Evolutionary conservation across 1,140 invertebrate species (phyloP).

Genomic region (Drosophila albomicans): DNA sequence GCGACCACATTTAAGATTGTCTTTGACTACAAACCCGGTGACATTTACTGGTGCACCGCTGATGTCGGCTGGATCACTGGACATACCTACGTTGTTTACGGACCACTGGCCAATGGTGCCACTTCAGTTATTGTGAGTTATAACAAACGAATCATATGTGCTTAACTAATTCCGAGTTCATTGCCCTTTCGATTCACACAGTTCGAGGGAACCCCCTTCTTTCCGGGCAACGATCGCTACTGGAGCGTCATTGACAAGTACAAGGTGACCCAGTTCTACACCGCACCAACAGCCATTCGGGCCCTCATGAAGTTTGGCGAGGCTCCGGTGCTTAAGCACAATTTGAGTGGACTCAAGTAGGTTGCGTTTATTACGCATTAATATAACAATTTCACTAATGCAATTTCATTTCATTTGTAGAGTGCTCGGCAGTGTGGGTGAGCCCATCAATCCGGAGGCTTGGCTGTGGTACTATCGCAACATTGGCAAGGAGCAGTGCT

Average conservation of each 20-base stretch:
- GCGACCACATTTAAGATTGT: conserved; percentile 96
- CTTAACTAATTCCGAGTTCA: conserved; percentile 4
- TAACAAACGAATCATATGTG: not conserved
- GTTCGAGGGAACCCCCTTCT: conserved; percentile 98
- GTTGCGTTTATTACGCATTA: conserved; percentile 14
- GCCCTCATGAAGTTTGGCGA: conserved; percentile 98
- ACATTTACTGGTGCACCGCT: conserved; percentile 99
- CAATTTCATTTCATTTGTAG: conserved; percentile 75
- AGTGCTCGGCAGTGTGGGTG: conserved; percentile 97
- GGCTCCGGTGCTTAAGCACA: conserved; percentile 89
- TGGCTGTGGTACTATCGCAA: conserved; percentile 98
- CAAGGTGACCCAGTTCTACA: conserved; percentile 98
- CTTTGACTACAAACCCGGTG: conserved; percentile 96
- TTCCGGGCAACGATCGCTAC: conserved; percentile 94
- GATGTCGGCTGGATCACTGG: conserved; percentile 99
- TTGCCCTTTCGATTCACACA: conserved; percentile 82
- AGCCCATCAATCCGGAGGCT: conserved; percentile 99
- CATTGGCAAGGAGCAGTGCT: conserved; percentile 92
- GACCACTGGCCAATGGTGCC: conserved; percentile 96
- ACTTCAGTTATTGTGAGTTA: conserved; percentile 94
- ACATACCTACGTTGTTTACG: conserved; percentile 98
- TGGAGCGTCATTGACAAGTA: conserved; percentile 98
- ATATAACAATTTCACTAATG: not conserved
- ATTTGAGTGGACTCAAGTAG: conserved; percentile 86
- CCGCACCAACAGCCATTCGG: conserved; percentile 98